A percentile compares a stretch with the other conserved stretches of the same genome.
Evolutionary conservation across 2,888 invertebrate species (phyloP).

Genomic region (Cactoblastis cactorum): DNA sequence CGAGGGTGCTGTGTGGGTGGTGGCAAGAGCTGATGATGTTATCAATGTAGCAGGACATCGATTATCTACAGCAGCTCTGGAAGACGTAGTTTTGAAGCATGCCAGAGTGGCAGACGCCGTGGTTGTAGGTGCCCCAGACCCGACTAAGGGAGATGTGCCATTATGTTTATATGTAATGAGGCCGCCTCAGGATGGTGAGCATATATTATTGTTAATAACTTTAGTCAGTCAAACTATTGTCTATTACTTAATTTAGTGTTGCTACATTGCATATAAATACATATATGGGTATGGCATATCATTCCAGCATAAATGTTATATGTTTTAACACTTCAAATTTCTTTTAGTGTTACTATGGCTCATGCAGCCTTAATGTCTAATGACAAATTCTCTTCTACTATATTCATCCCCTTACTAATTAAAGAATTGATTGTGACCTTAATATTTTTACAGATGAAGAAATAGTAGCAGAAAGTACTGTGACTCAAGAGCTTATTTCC

Average conservation of each 20-base stretch:
- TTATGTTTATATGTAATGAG: conserved; percentile 91
- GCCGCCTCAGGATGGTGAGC: conserved; percentile 73
- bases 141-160: conserved; percentile 94
- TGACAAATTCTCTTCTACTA: too few species aligned
- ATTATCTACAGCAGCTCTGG: conserved; percentile 92
- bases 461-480: conserved; percentile 63
- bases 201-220: conserved; percentile 27
- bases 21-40: conserved; percentile 95
- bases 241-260: too few species aligned
- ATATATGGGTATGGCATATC: too few species aligned
- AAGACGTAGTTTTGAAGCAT: conserved; percentile 94
- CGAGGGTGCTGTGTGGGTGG: conserved; percentile 91
- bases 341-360: too few species aligned
- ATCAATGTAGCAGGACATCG: conserved; percentile 97
- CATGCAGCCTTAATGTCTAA: too few species aligned
- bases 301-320: too few species aligned
- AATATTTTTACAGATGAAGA: conserved; percentile 53
- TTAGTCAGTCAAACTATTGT: not conserved
- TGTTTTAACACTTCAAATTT: too few species aligned
- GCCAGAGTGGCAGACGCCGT: conserved; percentile 91
- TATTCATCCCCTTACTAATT: too few species aligned
- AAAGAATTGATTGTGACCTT: not conserved
- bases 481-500: conserved; percentile 65
- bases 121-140: conserved; percentile 93
- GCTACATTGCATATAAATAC: too few species aligned